Evolutionary conservation across 2,797 vertebrate genomes (phyloP).

Genomic region (Sarcophilus harrisii): DNA sequence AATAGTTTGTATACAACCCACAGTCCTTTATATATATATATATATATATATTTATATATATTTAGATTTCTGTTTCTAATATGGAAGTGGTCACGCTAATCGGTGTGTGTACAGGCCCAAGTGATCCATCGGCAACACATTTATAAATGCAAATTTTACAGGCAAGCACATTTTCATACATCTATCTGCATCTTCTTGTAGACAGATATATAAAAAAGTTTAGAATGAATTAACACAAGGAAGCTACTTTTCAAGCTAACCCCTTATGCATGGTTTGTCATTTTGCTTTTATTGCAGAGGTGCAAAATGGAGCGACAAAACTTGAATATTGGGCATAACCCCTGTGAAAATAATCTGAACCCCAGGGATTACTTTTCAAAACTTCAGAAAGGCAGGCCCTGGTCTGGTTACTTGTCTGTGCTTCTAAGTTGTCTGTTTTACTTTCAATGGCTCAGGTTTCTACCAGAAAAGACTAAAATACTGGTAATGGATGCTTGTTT

Average conservation of each 20-base stretch:
- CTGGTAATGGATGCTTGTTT: conserved; percentile 67
- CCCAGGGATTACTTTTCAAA: conserved; percentile 76
- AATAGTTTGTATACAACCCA: conserved; percentile 90
- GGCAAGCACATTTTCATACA: conserved; percentile 92
- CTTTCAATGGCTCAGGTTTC: conserved; percentile 79
- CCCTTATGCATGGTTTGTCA: conserved; percentile 84
- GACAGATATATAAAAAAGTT: conserved; percentile 84
- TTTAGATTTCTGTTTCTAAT: conserved; percentile 87
- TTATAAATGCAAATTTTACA: conserved; percentile 97
- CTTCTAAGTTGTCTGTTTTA: conserved; percentile 79
- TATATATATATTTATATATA: conserved; percentile 84
- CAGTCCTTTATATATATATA: conserved; percentile 86
- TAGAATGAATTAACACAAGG: conserved; percentile 86
- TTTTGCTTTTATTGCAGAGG: conserved; percentile 86
- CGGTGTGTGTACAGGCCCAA: conserved; percentile 88
- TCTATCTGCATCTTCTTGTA: conserved; percentile 84
- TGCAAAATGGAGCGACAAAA: conserved; percentile 83
- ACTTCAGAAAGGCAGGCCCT: conserved; percentile 73
- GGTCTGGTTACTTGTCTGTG: conserved; percentile 80
- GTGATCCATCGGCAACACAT: conserved; percentile 92
- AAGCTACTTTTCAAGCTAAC: conserved; percentile 87
- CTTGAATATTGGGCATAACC: conserved; percentile 73
- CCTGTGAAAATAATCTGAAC: conserved; percentile 79
- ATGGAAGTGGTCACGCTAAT: conserved; percentile 92
- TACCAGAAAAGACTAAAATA: conserved; percentile 72